Evolutionary conservation across 2,113 vertebrate genomes (phyloP).

Genomic region (Zapus hudsonius): DNA sequence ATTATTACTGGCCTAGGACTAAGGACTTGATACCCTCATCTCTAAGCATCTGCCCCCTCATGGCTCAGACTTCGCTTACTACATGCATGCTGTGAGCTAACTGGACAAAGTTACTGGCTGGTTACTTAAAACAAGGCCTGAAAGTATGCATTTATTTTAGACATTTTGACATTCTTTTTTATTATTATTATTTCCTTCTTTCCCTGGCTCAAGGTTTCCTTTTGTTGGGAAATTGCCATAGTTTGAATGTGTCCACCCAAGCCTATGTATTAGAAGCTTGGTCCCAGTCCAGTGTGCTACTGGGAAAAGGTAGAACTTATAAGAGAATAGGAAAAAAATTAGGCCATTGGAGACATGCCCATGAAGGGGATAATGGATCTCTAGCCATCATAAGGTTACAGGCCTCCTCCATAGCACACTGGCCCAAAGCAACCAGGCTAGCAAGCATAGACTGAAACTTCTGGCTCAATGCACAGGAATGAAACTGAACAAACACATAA

Average conservation of each 20-base stretch:
- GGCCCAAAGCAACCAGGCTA: not conserved
- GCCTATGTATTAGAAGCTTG: too few relatives aligned
- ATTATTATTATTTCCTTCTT: too few relatives aligned
- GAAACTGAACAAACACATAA: not conserved
- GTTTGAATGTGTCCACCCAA: too few relatives aligned
- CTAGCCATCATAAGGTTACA: not conserved
- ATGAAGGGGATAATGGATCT: too few relatives aligned
- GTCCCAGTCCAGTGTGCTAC: not conserved
- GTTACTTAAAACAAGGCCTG: not conserved
- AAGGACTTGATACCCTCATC: not conserved
- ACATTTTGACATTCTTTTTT: too few relatives aligned
- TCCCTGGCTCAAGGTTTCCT: too few relatives aligned
- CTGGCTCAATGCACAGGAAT: too few relatives aligned
- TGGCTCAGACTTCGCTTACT: not conserved
- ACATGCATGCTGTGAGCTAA: not conserved
- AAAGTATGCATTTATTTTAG: too few relatives aligned
- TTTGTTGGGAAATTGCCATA: too few relatives aligned
- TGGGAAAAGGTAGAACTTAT: not conserved
- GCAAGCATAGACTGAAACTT: not conserved
- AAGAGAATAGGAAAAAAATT: not conserved
- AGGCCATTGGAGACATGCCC: not conserved
- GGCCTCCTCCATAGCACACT: not conserved
- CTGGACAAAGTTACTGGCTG: not conserved
- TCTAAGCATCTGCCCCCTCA: not conserved
- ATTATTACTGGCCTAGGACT: not conserved